Conservation (phyloP, 2,113 vertebrate species). For the Glaucidium brasilianum region DNA sequence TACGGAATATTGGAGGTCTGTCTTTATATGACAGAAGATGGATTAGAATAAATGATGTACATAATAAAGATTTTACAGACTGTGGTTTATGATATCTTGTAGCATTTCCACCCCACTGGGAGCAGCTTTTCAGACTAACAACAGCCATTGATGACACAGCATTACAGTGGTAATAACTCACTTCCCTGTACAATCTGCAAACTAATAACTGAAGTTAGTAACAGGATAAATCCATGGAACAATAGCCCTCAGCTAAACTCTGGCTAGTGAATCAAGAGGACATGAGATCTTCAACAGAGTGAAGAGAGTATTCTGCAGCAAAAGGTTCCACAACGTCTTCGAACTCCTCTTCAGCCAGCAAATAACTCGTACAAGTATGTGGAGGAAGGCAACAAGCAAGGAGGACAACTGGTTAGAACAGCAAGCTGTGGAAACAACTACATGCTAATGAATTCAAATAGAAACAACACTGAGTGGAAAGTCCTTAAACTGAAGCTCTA, state of each 20-base stretch:
- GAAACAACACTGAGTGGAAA: neutral
- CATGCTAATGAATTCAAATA: neutral
- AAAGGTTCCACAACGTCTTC: neutral
- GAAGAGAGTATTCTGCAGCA: neutral
- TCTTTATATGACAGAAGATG: neutral
- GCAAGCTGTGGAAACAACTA: neutral
- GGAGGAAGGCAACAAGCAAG: neutral
- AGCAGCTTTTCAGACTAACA: neutral
- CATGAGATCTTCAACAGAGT: neutral
- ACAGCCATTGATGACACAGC: neutral
- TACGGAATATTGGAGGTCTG: neutral
- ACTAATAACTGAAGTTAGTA: neutral
- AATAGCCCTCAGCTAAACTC: neutral
- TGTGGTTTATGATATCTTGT: neutral
- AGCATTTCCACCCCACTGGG: neutral
- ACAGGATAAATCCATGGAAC: neutral
- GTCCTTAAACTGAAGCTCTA: neutral
- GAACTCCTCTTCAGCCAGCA: neutral
- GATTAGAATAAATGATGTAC: neutral
- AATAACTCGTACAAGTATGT: neutral
- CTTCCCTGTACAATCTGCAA: neutral
- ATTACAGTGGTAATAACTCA: neutral
- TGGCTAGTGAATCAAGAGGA: neutral
- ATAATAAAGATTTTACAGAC: neutral
- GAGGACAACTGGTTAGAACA: neutral